Evolutionary conservation across 1,140 invertebrate genomes (phyloP).

Genomic region (Ditylenchus dipsaci): DNA sequence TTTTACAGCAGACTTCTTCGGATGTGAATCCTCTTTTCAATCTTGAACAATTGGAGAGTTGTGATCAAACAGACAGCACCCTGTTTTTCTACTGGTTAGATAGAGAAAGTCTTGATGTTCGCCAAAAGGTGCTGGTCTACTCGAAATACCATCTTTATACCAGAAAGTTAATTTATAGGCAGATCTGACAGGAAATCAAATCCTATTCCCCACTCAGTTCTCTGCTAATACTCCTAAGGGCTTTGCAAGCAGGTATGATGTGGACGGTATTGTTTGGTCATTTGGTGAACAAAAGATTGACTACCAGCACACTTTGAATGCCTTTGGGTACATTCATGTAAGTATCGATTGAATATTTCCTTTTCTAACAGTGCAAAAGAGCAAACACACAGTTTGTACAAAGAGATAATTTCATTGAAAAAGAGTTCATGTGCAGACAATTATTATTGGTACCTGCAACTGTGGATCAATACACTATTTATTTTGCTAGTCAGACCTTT

Average conservation of each 20-base stretch:
- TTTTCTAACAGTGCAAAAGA: neutral
- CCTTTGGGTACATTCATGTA: slow-evolving; percentile 23
- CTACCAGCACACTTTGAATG: slow-evolving; percentile 12
- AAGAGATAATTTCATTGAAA: too few relatives aligned
- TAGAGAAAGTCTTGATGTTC: slow-evolving; percentile 13
- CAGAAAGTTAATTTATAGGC: neutral
- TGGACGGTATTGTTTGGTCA: slow-evolving; percentile 18
- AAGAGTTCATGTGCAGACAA: too few relatives aligned
- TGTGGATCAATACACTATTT: neutral
- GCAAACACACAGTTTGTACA: too few relatives aligned
- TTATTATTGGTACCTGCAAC: too few relatives aligned
- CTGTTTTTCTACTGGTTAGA: slow-evolving; percentile 13
- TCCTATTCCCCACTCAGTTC: slow-evolving; percentile 19
- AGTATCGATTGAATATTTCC: neutral
- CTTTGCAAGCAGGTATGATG: slow-evolving; percentile 17
- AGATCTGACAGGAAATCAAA: slow-evolving; percentile 6
- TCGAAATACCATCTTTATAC: too few relatives aligned
- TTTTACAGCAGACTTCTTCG: neutral
- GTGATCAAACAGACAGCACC: slow-evolving; percentile 15
- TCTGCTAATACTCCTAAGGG: neutral
- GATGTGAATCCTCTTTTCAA: slow-evolving; percentile 19
- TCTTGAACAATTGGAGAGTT: slow-evolving; percentile 19
- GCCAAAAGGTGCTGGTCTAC: slow-evolving; percentile 12
- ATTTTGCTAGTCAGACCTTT: neutral
- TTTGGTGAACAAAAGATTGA: neutral